phyloP scores from a whole-genome alignment of 2,113 vertebrate species.

The Ellobius talpinus region DNA sequence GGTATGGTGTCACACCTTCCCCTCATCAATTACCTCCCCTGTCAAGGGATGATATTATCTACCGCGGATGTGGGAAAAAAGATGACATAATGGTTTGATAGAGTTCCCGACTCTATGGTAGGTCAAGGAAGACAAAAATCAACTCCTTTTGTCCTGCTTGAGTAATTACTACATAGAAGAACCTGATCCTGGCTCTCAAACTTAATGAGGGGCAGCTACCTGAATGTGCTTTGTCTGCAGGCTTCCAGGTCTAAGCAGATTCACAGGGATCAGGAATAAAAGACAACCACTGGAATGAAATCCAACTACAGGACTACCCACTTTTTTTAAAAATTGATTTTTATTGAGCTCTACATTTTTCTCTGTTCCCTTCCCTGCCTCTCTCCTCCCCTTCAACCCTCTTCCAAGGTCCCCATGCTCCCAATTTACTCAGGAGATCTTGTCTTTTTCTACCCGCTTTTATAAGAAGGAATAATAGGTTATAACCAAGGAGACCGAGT shows the following conservation, averaged over 20 bases:
- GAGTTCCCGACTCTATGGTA: constrained; percentile 62
- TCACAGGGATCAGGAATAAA: background rate
- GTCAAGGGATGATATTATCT: constrained; percentile 9
- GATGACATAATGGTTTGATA: background rate
- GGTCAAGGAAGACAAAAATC: constrained; percentile 36
- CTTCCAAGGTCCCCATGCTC: too few relatives aligned
- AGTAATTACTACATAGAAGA: background rate
- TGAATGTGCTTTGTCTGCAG: background rate
- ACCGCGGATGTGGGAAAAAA: background rate
- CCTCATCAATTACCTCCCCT: background rate
- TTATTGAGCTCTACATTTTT: too few relatives aligned
- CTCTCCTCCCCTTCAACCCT: too few relatives aligned
- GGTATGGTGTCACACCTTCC: background rate
- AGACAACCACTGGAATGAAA: background rate
- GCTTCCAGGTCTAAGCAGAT: constrained; percentile 35
- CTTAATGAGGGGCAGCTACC: constrained; percentile 43
- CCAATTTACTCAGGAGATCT: too few relatives aligned
- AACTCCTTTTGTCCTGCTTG: constrained; percentile 20
- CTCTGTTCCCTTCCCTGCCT: too few relatives aligned
- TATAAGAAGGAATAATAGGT: background rate
- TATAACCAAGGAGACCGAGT: background rate
- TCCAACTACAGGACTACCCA: background rate
- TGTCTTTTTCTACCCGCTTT: background rate
- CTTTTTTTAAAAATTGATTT: background rate
- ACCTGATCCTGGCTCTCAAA: constrained; percentile 44